These are phyloP conservation scores for Saguinus imperator DNA, from an alignment of 2,113 vertebrate species.

Conservation along the genomic window DNA sequence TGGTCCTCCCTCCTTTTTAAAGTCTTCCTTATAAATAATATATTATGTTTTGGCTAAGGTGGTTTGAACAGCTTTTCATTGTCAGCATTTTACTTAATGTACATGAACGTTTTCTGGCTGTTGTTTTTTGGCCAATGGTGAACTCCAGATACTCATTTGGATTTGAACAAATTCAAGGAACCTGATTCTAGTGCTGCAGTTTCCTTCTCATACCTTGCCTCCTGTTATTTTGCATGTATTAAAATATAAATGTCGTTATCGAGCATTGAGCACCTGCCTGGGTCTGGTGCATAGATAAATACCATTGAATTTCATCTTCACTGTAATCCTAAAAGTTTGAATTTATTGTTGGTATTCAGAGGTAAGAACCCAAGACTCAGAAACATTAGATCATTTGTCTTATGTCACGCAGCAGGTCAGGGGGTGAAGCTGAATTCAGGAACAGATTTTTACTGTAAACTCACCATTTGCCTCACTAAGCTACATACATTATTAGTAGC, in stretches of 20 bases:
- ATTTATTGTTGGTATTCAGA: neutral
- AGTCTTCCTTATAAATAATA: neutral
- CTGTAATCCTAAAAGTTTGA: neutral
- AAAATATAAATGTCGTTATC: neutral
- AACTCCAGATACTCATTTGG: neutral
- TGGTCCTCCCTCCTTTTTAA: neutral
- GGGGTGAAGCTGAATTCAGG: neutral
- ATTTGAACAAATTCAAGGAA: neutral
- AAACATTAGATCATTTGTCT: neutral
- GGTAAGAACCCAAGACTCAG: neutral
- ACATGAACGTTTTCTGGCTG: neutral
- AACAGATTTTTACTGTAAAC: neutral
- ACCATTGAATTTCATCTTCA: neutral
- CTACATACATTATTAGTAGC: neutral
- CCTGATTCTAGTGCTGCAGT: neutral
- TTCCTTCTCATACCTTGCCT: neutral
- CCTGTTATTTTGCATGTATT: neutral
- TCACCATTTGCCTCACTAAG: neutral
- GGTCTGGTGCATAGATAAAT: rapidly evolving
- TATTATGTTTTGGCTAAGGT: neutral
- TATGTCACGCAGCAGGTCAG: neutral
- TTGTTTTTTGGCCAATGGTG: neutral
- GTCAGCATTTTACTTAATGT: neutral
- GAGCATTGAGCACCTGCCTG: neutral
- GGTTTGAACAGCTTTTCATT: neutral